These are phyloP conservation scores for Verasper variegatus DNA, from an alignment of 2,113 vertebrate species.

Conservation along the genomic window DNA sequence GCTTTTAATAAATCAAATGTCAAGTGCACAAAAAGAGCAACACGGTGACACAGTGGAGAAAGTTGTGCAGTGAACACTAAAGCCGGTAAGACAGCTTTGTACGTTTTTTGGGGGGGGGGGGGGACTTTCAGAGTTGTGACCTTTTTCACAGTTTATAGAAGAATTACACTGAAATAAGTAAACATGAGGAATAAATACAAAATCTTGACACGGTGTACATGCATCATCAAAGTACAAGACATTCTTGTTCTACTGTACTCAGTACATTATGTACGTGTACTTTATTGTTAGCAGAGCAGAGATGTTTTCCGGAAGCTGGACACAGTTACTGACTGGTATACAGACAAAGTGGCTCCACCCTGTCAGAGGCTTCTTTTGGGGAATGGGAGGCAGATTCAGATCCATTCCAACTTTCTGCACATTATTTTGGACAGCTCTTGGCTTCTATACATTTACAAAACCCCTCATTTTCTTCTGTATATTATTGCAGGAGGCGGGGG, in stretches of 20 bases:
- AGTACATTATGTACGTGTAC: neutral
- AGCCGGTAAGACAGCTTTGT: neutral
- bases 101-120: too few species aligned
- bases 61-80: neutral
- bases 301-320: neutral
- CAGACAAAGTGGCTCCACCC: neutral
- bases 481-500: neutral
- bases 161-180: neutral
- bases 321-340: neutral
- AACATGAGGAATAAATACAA: neutral
- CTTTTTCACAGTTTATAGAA: neutral
- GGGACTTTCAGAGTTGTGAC: neutral
- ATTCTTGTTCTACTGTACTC: too few species aligned
- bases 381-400: neutral
- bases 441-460: neutral
- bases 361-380: neutral
- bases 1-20: conserved; percentile 24
- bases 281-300: neutral
- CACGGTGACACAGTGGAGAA: neutral
- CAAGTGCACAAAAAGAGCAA: conserved; percentile 2
- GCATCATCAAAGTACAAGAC: neutral
- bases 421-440: neutral
- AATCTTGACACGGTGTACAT: neutral
- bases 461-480: neutral
- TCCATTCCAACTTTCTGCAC: neutral